phyloP scores from a whole-genome alignment of 2,797 vertebrate genomes.

The Mormyrops boulengeri region DNA sequence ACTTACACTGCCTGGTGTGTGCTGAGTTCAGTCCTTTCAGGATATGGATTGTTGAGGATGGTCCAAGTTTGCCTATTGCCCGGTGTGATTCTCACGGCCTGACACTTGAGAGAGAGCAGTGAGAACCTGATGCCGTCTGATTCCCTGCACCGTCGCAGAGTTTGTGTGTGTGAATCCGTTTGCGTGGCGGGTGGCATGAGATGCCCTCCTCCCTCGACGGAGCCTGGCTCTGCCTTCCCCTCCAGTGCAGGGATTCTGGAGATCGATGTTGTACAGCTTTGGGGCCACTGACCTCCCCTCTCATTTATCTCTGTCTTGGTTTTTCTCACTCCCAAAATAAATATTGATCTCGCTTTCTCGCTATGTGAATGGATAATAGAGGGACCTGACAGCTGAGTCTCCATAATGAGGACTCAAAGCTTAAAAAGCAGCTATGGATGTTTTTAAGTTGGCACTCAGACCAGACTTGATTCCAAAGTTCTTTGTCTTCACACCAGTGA shows the following conservation, averaged over 20 bases:
- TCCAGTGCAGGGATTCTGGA: neutral
- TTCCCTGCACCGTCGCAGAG: neutral
- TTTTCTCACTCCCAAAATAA: slow-evolving; percentile 6
- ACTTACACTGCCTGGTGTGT: neutral
- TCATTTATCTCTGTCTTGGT: slow-evolving; percentile 1
- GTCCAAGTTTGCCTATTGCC: neutral
- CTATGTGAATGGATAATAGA: neutral
- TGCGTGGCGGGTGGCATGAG: neutral
- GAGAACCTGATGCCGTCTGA: neutral
- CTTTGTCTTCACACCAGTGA: neutral
- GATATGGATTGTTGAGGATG: neutral
- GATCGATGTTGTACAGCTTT: neutral
- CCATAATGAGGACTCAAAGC: neutral
- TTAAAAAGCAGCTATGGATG: neutral
- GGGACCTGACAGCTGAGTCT: neutral
- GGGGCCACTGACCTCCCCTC: neutral
- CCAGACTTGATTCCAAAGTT: neutral
- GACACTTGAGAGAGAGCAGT: neutral
- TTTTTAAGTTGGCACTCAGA: neutral
- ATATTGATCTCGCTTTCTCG: neutral
- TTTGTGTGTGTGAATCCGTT: neutral
- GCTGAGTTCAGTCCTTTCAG: neutral
- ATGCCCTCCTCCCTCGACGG: neutral
- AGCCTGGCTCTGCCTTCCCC: neutral
- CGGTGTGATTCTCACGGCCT: neutral